phyloP scores from a whole-genome alignment of 2,113 vertebrate genomes.

The Amblyornis subalaris region DNA sequence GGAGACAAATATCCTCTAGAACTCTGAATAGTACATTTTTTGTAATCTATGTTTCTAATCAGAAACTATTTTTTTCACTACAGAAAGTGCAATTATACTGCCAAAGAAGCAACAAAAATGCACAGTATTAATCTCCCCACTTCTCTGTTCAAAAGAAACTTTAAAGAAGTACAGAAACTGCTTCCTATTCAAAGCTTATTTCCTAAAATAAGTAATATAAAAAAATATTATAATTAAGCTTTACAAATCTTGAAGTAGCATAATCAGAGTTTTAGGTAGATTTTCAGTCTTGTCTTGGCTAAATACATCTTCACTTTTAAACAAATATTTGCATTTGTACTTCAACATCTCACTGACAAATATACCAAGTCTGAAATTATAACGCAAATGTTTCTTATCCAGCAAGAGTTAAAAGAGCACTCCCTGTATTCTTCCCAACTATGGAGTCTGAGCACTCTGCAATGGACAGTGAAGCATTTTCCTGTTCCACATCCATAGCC shows the following conservation, averaged over 20 bases:
- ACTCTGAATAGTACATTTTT: background rate
- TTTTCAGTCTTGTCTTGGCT: background rate
- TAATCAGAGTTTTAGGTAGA: background rate
- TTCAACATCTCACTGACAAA: background rate
- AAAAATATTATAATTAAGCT: background rate
- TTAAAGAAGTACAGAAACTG: background rate
- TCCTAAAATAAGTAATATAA: background rate
- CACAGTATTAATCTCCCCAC: background rate
- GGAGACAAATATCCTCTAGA: background rate
- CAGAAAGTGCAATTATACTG: background rate
- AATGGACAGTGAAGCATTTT: rapidly evolving
- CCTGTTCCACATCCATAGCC: rapidly evolving
- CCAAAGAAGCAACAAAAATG: background rate
- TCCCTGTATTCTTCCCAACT: rapidly evolving
- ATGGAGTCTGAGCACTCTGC: rapidly evolving
- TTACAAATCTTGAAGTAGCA: background rate
- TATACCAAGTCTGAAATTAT: rapidly evolving
- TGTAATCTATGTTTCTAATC: background rate
- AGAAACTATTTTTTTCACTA: background rate
- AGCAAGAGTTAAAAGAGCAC: background rate
- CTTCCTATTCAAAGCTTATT: background rate
- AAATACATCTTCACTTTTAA: background rate
- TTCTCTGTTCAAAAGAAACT: background rate
- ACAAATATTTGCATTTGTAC: rapidly evolving
- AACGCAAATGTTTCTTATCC: background rate